Evolutionary conservation across 2,888 invertebrate species (phyloP).

Genomic region (Laothoe populi): DNA sequence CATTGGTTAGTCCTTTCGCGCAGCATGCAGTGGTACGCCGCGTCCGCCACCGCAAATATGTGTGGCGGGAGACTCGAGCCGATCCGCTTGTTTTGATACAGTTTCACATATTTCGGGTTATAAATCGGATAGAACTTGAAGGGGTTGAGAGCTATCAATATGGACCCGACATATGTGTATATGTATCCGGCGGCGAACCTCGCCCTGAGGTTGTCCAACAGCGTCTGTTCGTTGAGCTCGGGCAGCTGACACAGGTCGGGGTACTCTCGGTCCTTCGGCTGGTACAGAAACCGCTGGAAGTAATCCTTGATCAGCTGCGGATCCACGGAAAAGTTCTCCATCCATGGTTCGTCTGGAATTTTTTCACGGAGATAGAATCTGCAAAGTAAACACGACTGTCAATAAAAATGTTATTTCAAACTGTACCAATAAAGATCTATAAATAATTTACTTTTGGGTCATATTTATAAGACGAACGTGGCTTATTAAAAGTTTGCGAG

Average conservation of each 20-base stretch:
- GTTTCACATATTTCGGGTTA: constrained; percentile 98
- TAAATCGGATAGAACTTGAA: constrained; percentile 98
- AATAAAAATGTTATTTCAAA: constrained; percentile 23
- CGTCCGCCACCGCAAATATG: constrained; percentile 98
- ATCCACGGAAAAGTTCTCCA: constrained; percentile 94
- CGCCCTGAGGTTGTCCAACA: constrained; percentile 94
- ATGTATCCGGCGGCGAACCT: constrained; percentile 96
- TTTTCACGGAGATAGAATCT: constrained; percentile 96
- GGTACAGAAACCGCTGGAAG: constrained; percentile 95
- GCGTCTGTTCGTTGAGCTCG: constrained; percentile 96
- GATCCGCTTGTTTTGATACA: constrained; percentile 96
- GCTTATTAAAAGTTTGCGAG: constrained; percentile 59
- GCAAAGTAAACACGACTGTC: constrained; percentile 48
- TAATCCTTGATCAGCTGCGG: constrained; percentile 96
- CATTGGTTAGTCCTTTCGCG: constrained; percentile 94
- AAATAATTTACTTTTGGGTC: constrained; percentile 72
- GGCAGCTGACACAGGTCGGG: constrained; percentile 98
- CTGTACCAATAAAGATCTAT: constrained; percentile 38
- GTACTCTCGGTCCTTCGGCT: constrained; percentile 96
- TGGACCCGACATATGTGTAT: constrained; percentile 98
- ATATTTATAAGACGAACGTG: constrained; percentile 47
- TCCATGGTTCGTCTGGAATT: constrained; percentile 93
- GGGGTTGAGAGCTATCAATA: constrained; percentile 97
- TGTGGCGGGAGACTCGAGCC: constrained; percentile 97
- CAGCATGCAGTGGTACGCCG: constrained; percentile 97